Evolutionary conservation across 2,113 vertebrate species (phyloP).

Genomic region (Hassar affinis): DNA sequence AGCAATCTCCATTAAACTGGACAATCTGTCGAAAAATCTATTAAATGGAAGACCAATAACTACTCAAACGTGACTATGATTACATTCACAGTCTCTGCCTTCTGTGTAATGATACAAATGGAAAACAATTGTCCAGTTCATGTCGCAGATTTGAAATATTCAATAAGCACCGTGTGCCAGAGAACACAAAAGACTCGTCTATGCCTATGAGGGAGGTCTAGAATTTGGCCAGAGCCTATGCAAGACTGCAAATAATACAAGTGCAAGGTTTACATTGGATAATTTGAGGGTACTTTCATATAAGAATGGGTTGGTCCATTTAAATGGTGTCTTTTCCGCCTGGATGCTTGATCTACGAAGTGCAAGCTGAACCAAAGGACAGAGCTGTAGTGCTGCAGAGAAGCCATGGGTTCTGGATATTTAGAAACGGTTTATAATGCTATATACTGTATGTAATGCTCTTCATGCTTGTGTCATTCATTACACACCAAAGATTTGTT

Average conservation of each 20-base stretch:
- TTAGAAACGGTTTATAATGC: not conserved
- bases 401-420: not conserved
- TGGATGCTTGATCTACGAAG: not conserved
- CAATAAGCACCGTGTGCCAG: not conserved
- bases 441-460: not conserved
- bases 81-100: not conserved
- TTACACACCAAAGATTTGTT: not conserved
- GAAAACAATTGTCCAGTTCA: not conserved
- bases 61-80: not conserved
- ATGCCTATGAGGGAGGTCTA: not conserved
- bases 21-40: constrained; percentile 26
- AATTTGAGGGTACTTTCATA: not conserved
- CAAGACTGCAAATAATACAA: not conserved
- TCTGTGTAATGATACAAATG: not conserved
- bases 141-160: not conserved
- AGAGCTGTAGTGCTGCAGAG: not conserved
- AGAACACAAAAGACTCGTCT: not conserved
- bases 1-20: constrained; percentile 21
- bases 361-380: not conserved
- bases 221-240: not conserved
- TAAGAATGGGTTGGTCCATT: not conserved
- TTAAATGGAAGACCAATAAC: constrained; percentile 15
- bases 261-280: not conserved
- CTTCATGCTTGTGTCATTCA: not conserved
- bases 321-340: not conserved